Evolutionary conservation across 2,797 vertebrate species (phyloP).

Genomic region (Molossus alvarezi): DNA sequence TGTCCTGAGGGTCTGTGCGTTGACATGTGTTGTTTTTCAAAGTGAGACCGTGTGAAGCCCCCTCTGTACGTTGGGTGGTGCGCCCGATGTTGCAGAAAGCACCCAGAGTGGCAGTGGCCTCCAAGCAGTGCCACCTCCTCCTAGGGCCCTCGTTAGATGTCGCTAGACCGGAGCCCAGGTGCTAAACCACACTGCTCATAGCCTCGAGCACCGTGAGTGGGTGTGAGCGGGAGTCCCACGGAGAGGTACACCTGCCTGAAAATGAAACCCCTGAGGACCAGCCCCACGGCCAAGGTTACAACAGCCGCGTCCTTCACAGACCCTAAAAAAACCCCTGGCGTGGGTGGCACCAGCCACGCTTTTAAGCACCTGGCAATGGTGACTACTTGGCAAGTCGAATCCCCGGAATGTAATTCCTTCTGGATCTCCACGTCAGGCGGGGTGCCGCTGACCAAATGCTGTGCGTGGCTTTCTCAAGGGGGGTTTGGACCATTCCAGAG

Average conservation of each 20-base stretch:
- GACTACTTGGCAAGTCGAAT: background rate
- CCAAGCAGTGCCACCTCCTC: background rate
- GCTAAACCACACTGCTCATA: background rate
- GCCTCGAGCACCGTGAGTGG: background rate
- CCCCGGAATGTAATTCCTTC: conserved; percentile 49
- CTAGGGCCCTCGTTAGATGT: background rate
- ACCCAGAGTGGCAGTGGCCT: background rate
- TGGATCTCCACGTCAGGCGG: background rate
- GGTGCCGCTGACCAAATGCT: background rate
- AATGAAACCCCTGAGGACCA: background rate
- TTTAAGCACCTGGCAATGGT: background rate
- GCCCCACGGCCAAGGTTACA: background rate
- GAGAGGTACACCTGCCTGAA: background rate
- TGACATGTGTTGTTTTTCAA: background rate
- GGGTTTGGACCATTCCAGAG: background rate
- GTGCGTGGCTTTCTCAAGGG: background rate
- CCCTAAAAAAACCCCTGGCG: background rate
- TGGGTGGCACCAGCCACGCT: background rate
- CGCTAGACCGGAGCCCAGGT: background rate
- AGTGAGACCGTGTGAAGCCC: background rate
- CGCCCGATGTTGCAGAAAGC: background rate
- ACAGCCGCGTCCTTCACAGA: conserved; percentile 13
- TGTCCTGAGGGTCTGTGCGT: background rate
- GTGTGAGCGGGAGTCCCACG: background rate
- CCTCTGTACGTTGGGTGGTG: background rate